Percentiles rank a stretch among this genome's conserved stretches.
Evolutionary conservation across 2,888 invertebrate species (phyloP).

Genomic region (Ophion slaviceki): DNA sequence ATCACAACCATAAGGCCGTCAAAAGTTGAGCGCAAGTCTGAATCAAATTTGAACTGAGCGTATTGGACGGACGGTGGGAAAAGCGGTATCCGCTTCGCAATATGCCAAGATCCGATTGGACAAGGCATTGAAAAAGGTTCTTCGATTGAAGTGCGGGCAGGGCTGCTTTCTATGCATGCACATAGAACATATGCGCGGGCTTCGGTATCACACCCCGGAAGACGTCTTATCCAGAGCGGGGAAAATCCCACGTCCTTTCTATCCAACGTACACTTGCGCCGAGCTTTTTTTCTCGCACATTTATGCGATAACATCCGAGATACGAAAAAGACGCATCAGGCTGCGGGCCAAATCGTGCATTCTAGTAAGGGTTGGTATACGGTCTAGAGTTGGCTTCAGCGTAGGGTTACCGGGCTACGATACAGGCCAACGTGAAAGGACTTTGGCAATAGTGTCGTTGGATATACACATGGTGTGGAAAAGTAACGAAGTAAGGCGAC

Average conservation of each 20-base stretch:
- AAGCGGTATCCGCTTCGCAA: background rate
- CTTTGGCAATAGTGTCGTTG: background rate
- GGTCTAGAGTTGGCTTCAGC: constrained; percentile 21
- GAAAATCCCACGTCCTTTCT: constrained; percentile 15
- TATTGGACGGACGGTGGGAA: background rate
- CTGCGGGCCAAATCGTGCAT: background rate
- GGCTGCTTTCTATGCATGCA: constrained; percentile 17
- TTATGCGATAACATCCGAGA: background rate
- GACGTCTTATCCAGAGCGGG: constrained; percentile 15
- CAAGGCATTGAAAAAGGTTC: constrained; percentile 13
- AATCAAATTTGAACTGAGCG: background rate
- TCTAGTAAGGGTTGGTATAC: background rate
- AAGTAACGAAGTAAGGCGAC: constrained; percentile 36
- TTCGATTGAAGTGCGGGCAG: background rate
- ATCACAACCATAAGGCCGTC: background rate
- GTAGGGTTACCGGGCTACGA: background rate
- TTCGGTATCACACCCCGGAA: constrained; percentile 9
- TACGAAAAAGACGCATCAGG: constrained; percentile 14
- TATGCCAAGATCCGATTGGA: constrained; percentile 10
- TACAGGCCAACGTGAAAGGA: background rate
- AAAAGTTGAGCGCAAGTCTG: background rate
- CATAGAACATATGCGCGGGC: background rate
- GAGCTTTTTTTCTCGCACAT: background rate
- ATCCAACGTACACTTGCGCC: background rate
- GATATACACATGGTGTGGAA: constrained; percentile 20